phyloP scores from a whole-genome alignment of 2,888 invertebrate species.

The Trachelus tabidus region DNA sequence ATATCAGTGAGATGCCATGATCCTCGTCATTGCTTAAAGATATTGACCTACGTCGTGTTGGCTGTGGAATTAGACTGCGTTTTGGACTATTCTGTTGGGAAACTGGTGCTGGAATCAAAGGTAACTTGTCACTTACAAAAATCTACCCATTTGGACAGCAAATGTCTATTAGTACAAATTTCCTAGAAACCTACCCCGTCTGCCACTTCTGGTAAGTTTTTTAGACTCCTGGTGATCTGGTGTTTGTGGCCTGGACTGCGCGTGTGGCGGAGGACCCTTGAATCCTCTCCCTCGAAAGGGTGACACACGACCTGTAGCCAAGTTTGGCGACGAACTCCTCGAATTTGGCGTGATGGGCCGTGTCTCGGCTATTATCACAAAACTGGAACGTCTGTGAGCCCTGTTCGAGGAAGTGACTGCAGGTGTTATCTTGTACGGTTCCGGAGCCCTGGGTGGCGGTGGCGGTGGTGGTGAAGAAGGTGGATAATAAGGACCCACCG shows the following conservation, averaged over 20 bases:
- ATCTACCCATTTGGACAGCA: not conserved
- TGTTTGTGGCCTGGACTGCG: conserved; percentile 70
- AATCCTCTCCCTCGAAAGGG: conserved; percentile 74
- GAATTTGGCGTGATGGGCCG: conserved; percentile 67
- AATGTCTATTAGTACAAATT: not conserved
- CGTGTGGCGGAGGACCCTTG: conserved; percentile 63
- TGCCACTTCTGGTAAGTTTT: conserved; percentile 32
- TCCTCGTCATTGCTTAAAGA: conserved; percentile 51
- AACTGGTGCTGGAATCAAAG: conserved; percentile 45
- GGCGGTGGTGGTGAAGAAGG: conserved; percentile 52
- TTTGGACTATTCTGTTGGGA: conserved; percentile 61
- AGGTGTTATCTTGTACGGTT: conserved; percentile 59
- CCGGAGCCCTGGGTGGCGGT: conserved; percentile 57
- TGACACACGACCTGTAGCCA: conserved; percentile 69
- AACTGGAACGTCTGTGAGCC: conserved; percentile 75
- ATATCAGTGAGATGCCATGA: conserved; percentile 40
- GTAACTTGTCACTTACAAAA: not conserved
- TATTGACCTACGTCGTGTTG: conserved; percentile 51
- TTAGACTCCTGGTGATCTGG: conserved; percentile 51
- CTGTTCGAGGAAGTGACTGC: conserved; percentile 63
- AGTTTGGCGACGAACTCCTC: conserved; percentile 66
- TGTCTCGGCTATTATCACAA: conserved; percentile 75
- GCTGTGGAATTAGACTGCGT: conserved; percentile 60
- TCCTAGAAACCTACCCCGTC: conserved; percentile 38
- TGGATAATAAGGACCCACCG: conserved; percentile 16